These are phyloP conservation scores for Barbus barbus DNA, from an alignment of 2,113 vertebrate genomes.

Conservation along the genomic window DNA sequence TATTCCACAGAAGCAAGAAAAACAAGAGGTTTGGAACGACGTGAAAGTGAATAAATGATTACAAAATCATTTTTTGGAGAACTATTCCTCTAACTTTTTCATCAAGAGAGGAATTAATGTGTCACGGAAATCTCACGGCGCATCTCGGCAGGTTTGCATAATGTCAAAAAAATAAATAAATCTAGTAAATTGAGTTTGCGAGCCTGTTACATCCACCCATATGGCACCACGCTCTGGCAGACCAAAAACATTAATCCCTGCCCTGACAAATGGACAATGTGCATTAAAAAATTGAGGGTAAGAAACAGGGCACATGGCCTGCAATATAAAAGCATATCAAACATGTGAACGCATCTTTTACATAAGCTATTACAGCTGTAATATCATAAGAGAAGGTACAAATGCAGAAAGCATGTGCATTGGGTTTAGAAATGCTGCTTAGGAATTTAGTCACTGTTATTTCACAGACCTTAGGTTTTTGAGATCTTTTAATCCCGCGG, in stretches of 20 bases:
- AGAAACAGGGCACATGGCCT: slow-evolving; percentile 28
- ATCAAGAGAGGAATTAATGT: slow-evolving; percentile 23
- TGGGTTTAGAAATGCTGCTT: slow-evolving; percentile 9
- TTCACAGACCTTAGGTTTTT: slow-evolving; percentile 18
- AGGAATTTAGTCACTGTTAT: slow-evolving; percentile 9
- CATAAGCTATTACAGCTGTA: slow-evolving; percentile 35
- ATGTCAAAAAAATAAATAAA: slow-evolving; percentile 40
- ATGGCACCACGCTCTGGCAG: slow-evolving; percentile 46
- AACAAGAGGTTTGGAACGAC: not conserved
- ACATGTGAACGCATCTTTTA: slow-evolving; percentile 43
- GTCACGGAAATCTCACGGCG: not conserved
- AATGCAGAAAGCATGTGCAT: slow-evolving; percentile 27
- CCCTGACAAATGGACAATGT: slow-evolving; percentile 47
- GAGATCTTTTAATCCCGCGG: not conserved
- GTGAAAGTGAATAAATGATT: slow-evolving; percentile 6
- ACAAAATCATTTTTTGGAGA: not conserved
- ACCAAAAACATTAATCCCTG: slow-evolving; percentile 47
- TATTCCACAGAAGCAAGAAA: not conserved
- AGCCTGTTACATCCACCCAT: slow-evolving; percentile 38
- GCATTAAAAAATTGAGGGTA: slow-evolving; percentile 23
- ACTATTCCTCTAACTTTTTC: too few species aligned
- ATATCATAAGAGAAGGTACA: not conserved
- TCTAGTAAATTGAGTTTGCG: slow-evolving; percentile 49
- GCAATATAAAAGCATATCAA: slow-evolving; percentile 38
- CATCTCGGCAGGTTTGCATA: slow-evolving; percentile 39